Base-by-base conservation (phyloP, 2,888 invertebrate genomes). In the Tupiocoris notatus region DNA sequence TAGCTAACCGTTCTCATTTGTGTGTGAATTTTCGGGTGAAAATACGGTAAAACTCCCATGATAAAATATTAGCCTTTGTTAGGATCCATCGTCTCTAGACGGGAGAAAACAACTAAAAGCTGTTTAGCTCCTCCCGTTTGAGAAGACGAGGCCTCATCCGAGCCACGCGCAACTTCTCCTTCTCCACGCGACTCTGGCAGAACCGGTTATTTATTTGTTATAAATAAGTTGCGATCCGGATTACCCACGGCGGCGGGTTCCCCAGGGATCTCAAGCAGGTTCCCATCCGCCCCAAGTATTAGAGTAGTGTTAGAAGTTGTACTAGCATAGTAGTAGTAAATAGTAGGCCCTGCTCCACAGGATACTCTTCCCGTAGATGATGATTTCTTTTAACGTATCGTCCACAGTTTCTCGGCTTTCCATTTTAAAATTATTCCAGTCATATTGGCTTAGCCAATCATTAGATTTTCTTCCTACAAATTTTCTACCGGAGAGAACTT, bases 141-240 rank as follows among this genome's bases (percentile, higher is more conserved):
- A 7, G 39, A 12, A 3, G 39, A 12, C 39, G n/a, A 54, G 70
- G 25, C 70, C 73, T 63, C 73, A 25, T 73, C 73, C 62, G 54
- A 18, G 73, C 73, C 73, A 73, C 73, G 73, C 73, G 73, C 62
- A 73, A 61, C 21, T 73, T 73, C 73, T 62, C 73, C 73, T 62
- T 16, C 59, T 39, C 6, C 12, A 39, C 73, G 22, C 54, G 73
- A 62, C 73, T 24, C 62, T 39, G 39, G 39, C 39, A 12, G 12
- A 73, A 73, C 73, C 73, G 73, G 73, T 73, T 73, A 73, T 73
- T 62, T 73, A 73, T 73, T 73, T 73, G 73, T 73, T 73, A 73
- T 73, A 73, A 73, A 73, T 73, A 73, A 73, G 73, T 70, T 39
- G 73, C 73, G 63, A 73, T 73, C 73, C 73, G 73, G 73, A 73